Conservation (phyloP, 2,888 invertebrate genomes). For the Hybos culiciformis region DNA sequence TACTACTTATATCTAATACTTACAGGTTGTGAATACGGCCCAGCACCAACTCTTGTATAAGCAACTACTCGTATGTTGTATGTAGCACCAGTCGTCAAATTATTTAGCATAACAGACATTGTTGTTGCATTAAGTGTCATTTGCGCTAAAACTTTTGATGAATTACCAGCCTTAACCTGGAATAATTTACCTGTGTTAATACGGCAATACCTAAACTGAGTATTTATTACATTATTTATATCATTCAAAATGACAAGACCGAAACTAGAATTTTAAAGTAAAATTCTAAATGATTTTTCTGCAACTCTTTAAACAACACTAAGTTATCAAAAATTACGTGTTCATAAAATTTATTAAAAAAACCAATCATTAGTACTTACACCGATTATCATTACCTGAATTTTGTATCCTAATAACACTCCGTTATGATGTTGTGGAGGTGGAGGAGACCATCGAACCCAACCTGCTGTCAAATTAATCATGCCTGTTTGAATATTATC, state of each 20-base stretch:
- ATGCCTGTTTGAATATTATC: slow-evolving; percentile 65
- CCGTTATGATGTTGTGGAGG: slow-evolving; percentile 67
- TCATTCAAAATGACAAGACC: no score
- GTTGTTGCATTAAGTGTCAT: slow-evolving; percentile 80
- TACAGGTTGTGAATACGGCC: slow-evolving; percentile 72
- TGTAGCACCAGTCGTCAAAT: slow-evolving; percentile 67
- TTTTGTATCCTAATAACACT: slow-evolving; percentile 35
- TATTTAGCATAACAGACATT: slow-evolving; percentile 78
- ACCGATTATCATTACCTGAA: no score
- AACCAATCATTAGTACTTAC: no score
- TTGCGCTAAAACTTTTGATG: slow-evolving; percentile 54
- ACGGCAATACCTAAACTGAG: no score
- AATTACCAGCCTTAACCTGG: slow-evolving; percentile 34
- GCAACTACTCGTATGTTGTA: slow-evolving; percentile 87
- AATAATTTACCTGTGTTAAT: no score
- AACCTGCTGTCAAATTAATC: slow-evolving; percentile 64
- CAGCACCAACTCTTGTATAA: slow-evolving; percentile 72
- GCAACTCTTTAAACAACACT: no score
- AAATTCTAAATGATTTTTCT: no score
- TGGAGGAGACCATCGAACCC: slow-evolving; percentile 71
- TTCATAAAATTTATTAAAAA: no score
- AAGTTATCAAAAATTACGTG: no score
- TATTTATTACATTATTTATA: no score
- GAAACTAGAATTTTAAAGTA: no score
- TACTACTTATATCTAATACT: no score